Evolutionary conservation across 2,113 vertebrate species (phyloP).

Genomic region (Amia ocellicauda): DNA sequence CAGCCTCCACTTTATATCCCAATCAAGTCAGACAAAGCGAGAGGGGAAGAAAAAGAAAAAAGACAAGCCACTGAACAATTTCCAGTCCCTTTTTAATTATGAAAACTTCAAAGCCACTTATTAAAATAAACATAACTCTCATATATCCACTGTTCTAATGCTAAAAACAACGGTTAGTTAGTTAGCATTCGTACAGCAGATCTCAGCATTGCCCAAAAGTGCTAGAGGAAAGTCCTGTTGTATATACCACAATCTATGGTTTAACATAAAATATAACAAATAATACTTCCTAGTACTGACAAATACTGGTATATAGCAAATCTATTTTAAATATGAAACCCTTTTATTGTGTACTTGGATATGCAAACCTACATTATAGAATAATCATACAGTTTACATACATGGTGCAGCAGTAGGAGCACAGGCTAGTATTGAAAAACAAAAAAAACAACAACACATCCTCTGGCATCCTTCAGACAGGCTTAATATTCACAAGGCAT

Average conservation of each 20-base stretch:
- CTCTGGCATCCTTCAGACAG: neutral
- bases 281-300: too few relatives aligned
- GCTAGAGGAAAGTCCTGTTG: too few relatives aligned
- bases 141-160: neutral
- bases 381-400: neutral
- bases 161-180: slow-evolving; percentile 9
- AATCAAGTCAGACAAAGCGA: slow-evolving; percentile 14
- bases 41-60: slow-evolving; percentile 15
- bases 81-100: slow-evolving; percentile 19
- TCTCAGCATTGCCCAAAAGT: neutral
- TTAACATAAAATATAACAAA: too few relatives aligned
- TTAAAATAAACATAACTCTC: neutral
- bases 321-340: neutral
- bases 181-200: neutral
- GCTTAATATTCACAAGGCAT: neutral
- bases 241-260: too few relatives aligned
- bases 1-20: too few relatives aligned
- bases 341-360: neutral
- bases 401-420: neutral
- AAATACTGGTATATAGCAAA: too few relatives aligned
- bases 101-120: slow-evolving; percentile 14
- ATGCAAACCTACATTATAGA: neutral
- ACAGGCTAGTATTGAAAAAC: neutral
- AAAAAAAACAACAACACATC: neutral
- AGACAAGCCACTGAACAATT: neutral